Base-by-base conservation (phyloP, 2,797 vertebrate species). In the Chrysocyon brachyurus region DNA sequence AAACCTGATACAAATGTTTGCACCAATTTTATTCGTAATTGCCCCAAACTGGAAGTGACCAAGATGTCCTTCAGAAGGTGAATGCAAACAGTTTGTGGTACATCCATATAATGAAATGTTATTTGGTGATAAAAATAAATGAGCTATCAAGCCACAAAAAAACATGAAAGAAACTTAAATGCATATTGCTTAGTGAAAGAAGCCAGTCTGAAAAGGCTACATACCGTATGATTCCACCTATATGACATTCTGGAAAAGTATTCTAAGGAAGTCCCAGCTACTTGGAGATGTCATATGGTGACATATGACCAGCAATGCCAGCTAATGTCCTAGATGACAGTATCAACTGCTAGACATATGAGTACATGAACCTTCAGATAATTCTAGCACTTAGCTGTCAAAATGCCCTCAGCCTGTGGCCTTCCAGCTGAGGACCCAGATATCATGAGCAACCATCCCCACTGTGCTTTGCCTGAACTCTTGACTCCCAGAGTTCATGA, bases 1-100 rank as follows among this genome's bases (percentile, higher is more conserved):
- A 95, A 95, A 75, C 26, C 54, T 91, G 33, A 57, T n/a, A 52
- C 24, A 19, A 73, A 88, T 89, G 33, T 95, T 90, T 83, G 33
- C 3, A 86, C 72, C 6, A 91, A 6, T 26, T 81, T 93, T 87
- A 75, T 77, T 85, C 11, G 82, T 57, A 72, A 83, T 84, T 72
- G 16, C 16, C 24, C 5, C 4, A 87, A 95, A 57, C 59, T 82
- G 77, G 36, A 90, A 96, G 33, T 52, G 89, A 63, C 8, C 46
- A 96, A 93, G 52, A 17, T 75, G 21, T 84, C 22, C n/a, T 90
- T 87, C 24, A 64, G 21, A 87, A 78, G n/a, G 12, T 26, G 17
- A 85, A 24, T 81, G 40, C 49, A n/a, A 87, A 82, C 54, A 93
- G 68, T 63, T 61, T 68, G 54, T 93, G 31, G 12, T 81, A 63